A percentile compares a stretch with the other conserved stretches of the same genome.
These are phyloP conservation scores for Scolopax mira DNA, from an alignment of 2,113 vertebrate genomes.

Conservation along the genomic window DNA sequence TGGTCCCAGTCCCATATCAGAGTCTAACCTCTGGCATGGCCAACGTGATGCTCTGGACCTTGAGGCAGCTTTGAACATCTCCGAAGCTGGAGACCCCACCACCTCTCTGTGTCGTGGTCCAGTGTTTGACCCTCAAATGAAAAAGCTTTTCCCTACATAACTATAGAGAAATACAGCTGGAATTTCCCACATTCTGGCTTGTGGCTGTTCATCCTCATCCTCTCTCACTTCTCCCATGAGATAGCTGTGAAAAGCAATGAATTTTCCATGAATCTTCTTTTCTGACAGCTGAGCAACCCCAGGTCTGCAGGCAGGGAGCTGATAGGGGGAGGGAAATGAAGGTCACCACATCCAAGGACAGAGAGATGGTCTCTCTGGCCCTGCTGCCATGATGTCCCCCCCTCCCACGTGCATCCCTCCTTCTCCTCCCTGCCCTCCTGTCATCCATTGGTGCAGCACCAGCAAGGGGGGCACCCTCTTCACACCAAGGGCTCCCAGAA, in stretches of 20 bases:
- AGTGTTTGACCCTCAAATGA: neutral
- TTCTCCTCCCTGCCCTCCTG: neutral
- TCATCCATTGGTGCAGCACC: neutral
- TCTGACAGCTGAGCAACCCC: neutral
- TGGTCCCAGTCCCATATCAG: neutral
- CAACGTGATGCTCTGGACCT: neutral
- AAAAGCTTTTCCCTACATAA: neutral
- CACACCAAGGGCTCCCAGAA: neutral
- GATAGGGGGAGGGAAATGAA: neutral
- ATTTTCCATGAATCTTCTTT: neutral
- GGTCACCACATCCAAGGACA: rapidly evolving
- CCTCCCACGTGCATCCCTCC: neutral
- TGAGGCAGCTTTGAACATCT: neutral
- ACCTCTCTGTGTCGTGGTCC: neutral
- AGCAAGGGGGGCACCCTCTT: neutral
- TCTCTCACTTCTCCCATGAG: neutral
- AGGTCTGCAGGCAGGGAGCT: neutral
- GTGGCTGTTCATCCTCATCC: neutral
- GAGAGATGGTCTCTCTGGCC: neutral
- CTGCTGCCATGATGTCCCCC: neutral
- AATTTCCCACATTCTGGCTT: neutral
- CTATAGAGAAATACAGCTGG: neutral
- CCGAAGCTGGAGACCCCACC: neutral
- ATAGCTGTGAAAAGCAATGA: neutral
- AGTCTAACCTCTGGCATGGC: neutral